Evolutionary conservation across 2,888 invertebrate genomes (phyloP).

Genomic region (Lissonota sp.): DNA sequence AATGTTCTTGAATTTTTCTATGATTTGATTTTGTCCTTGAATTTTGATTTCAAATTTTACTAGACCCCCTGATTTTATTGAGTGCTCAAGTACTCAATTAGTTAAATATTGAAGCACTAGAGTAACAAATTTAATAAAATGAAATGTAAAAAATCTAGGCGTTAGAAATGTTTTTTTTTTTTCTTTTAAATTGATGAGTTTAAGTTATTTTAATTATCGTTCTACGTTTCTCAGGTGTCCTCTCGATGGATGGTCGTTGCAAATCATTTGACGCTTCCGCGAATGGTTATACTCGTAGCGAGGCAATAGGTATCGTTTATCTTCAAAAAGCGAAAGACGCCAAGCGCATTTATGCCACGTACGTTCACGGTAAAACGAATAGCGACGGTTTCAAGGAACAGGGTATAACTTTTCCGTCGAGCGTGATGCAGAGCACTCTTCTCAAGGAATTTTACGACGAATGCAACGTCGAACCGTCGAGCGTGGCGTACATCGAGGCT

Average conservation of each 20-base stretch:
- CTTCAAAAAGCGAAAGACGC: constrained; percentile 88
- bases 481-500: constrained; percentile 88
- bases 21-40: too few species aligned
- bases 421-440: constrained; percentile 77
- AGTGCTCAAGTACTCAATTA: too few species aligned
- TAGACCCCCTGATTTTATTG: too few species aligned
- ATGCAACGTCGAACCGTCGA: constrained; percentile 85
- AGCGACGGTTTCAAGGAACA: constrained; percentile 85
- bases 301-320: constrained; percentile 89
- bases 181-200: background rate
- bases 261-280: constrained; percentile 95
- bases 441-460: constrained; percentile 87
- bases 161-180: background rate
- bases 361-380: constrained; percentile 86
- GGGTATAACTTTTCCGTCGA: constrained; percentile 82
- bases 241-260: constrained; percentile 94
- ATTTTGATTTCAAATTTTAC: too few species aligned
- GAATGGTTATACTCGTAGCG: constrained; percentile 93
- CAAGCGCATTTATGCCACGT: constrained; percentile 84
- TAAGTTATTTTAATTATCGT: background rate
- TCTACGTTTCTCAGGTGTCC: constrained; percentile 85
- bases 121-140: too few species aligned
- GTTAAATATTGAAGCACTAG: too few species aligned
- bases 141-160: background rate
- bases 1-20: too few species aligned